Conservation (phyloP, 92 coral and sea anemone species). For the Heteractis magnifica region DNA sequence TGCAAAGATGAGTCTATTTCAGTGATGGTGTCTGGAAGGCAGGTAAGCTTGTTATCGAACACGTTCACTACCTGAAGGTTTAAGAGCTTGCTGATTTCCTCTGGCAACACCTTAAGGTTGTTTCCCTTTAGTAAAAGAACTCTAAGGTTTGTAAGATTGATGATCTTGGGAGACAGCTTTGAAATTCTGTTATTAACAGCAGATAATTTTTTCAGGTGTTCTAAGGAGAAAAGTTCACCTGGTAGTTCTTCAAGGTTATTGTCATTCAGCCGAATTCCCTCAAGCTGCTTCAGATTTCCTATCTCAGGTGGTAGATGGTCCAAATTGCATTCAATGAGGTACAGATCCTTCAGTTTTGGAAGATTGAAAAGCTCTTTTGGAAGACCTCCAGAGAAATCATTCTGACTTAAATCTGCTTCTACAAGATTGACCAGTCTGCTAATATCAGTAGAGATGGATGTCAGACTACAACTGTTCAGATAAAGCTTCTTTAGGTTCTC, state of each 20-base stretch:
- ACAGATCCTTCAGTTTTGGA: slow-evolving; percentile 58
- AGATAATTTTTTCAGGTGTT: slow-evolving; percentile 53
- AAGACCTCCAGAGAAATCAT: slow-evolving; percentile 54
- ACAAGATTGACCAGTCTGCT: slow-evolving; percentile 42
- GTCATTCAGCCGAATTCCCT: slow-evolving; percentile 62
- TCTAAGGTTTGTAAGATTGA: slow-evolving; percentile 50
- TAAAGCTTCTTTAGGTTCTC: slow-evolving; percentile 60
- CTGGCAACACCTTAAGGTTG: slow-evolving; percentile 65
- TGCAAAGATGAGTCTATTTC: slow-evolving; percentile 51
- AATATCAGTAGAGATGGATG: slow-evolving; percentile 60
- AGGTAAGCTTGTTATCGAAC: slow-evolving; percentile 74
- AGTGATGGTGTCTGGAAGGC: slow-evolving; percentile 71
- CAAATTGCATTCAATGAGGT: slow-evolving; percentile 64
- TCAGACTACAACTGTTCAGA: slow-evolving; percentile 67
- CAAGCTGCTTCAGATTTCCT: slow-evolving; percentile 59
- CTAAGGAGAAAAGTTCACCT: slow-evolving; percentile 63
- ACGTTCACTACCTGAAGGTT: slow-evolving; percentile 58
- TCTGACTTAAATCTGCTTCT: slow-evolving; percentile 76
- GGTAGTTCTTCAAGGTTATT: slow-evolving; percentile 66
- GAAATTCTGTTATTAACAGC: slow-evolving; percentile 61
- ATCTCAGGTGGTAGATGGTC: slow-evolving; percentile 59
- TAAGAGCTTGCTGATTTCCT: slow-evolving; percentile 62
- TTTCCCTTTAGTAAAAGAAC: slow-evolving; percentile 70
- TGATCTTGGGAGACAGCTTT: slow-evolving; percentile 57
- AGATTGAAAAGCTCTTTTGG: slow-evolving; percentile 65